A percentile compares a stretch with the other conserved stretches of the same genome.
phyloP scores from a whole-genome alignment of 2,888 invertebrate species.

The Cantharis rufa region DNA sequence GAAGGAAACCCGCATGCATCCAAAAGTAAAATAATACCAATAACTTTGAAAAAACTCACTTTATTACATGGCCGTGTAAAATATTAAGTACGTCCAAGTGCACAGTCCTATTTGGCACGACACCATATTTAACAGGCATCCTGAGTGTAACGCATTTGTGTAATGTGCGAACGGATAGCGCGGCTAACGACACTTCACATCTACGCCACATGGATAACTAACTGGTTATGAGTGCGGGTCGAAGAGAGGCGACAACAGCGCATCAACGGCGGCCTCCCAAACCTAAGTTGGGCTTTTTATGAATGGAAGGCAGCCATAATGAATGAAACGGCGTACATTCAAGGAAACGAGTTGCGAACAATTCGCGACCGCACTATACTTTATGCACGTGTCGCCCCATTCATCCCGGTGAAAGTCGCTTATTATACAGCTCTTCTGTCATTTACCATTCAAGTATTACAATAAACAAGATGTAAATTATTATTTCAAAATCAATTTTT shows the following conservation, averaged over 20 bases:
- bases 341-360: slow-evolving; percentile 51
- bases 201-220: slow-evolving; percentile 24
- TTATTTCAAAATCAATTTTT: background rate
- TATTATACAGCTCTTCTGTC: slow-evolving; percentile 33
- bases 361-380: slow-evolving; percentile 41
- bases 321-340: slow-evolving; percentile 66
- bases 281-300: slow-evolving; percentile 67
- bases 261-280: slow-evolving; percentile 46
- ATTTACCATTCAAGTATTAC: background rate
- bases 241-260: slow-evolving; percentile 46
- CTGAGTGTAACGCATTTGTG: slow-evolving; percentile 24
- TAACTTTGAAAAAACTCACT: slow-evolving; percentile 18
- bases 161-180: slow-evolving; percentile 35
- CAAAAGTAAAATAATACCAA: background rate
- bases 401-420: slow-evolving; percentile 45
- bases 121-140: slow-evolving; percentile 33
- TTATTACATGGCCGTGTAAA: slow-evolving; percentile 24
- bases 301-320: slow-evolving; percentile 75
- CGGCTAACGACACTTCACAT: slow-evolving; percentile 26
- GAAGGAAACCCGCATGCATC: slow-evolving; percentile 37
- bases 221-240: slow-evolving; percentile 27
- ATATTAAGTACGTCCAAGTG: slow-evolving; percentile 25
- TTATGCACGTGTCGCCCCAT: slow-evolving; percentile 41
- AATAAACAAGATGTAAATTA: background rate
- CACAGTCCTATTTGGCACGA: slow-evolving; percentile 25